These are phyloP conservation scores for Podargus strigoides DNA, from an alignment of 2,797 vertebrate genomes.

Conservation along the genomic window DNA sequence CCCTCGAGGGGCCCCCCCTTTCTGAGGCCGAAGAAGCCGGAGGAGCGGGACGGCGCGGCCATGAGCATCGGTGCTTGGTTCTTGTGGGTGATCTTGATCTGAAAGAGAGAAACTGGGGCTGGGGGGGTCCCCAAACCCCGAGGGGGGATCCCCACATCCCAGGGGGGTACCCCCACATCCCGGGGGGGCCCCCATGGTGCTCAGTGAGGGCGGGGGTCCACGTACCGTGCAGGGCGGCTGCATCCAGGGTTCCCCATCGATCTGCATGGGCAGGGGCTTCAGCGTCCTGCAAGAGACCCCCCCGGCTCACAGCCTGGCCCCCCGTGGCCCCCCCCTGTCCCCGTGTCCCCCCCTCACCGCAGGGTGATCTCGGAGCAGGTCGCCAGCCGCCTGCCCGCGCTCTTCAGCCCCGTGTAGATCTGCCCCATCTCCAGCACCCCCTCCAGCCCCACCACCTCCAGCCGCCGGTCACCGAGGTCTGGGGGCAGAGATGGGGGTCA, in stretches of 20 bases:
- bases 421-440: slow-evolving; percentile 92
- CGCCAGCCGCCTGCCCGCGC: slow-evolving; percentile 84
- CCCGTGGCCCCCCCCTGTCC: neutral
- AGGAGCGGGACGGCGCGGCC: slow-evolving; percentile 80
- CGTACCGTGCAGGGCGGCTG: slow-evolving; percentile 90
- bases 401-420: slow-evolving; percentile 92
- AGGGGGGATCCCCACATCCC: no score
- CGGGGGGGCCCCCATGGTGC: neutral
- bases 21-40: slow-evolving; percentile 83
- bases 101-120: slow-evolving; percentile 8
- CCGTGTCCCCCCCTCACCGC: slow-evolving; percentile 71
- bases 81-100: slow-evolving; percentile 92
- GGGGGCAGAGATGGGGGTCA: neutral
- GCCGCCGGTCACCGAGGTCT: slow-evolving; percentile 87
- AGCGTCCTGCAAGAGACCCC: slow-evolving; percentile 75
- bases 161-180: no score
- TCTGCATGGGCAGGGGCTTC: slow-evolving; percentile 92
- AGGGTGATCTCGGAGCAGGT: slow-evolving; percentile 88
- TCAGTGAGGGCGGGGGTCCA: neutral
- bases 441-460: slow-evolving; percentile 91
- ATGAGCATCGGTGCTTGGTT: slow-evolving; percentile 91
- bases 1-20: no score
- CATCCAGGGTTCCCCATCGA: slow-evolving; percentile 96
- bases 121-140: neutral
- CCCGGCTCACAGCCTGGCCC: neutral